Base-by-base conservation (phyloP, 2,888 invertebrate species). In the Masnerella sp. region DNA sequence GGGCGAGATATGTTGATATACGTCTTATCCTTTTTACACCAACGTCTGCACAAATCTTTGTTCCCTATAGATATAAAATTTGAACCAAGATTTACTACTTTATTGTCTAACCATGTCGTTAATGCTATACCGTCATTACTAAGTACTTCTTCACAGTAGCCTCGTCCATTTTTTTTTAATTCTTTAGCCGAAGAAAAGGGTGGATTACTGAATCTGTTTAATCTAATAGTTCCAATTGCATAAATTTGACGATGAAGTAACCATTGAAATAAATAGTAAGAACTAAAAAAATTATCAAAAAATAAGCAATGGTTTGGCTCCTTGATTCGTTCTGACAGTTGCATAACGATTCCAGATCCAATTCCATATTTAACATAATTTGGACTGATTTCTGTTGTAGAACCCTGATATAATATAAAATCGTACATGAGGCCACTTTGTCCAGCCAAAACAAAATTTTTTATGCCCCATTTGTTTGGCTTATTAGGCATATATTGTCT, bases 341-440 rank as follows among this genome's bases (percentile, higher is more conserved):
- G 68, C 65, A 77, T 54, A 17, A 76, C 75, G 20, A 67, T 75
- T 12, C 75, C 43, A 52, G 68, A 54, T 36, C 77, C 75, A 42
- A 58, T 49, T 7, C 78, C 77, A 64, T 73, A 76, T 32, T 30
- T 25, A 5, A 45, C 4, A 49, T 70, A 64, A 4, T 51, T 32
- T 36, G 40, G 17, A 36, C 76, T 74, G 9, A 82, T 38, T 75
- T 78, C 78, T 5, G 78, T 80, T 7, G 70, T 75, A 34, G 38
- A 56, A 8, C 80, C 79, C 70, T 82, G 81, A 59, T 83, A 82
- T n/a, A 82, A 71, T 15, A 80, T 51, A 49, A 80, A 81, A 62
- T 83, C 80, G 61, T 79, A 82, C 7, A 58, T 18, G 2, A 42
- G 7, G 2, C 56, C 56, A 15, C 20, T 43, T 22, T 49, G 20